phyloP scores from a whole-genome alignment of 30 jellyfish, hydroid and myxozoan genomes.

The Calvadosia cruxmelitensis region DNA sequence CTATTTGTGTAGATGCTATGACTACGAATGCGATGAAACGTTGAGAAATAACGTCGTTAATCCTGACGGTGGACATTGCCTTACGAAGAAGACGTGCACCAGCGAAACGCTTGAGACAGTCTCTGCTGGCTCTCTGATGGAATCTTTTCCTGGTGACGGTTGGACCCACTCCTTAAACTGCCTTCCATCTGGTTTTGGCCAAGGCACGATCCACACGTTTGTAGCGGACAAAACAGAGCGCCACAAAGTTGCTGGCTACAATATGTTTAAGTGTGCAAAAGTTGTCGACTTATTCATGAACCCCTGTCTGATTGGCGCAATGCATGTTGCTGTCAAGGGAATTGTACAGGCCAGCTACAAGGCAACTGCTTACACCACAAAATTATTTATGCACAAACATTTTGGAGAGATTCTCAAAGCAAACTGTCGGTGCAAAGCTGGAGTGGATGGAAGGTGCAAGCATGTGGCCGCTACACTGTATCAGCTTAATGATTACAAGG shows the following conservation, averaged over 20 bases:
- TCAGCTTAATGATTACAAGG: not conserved
- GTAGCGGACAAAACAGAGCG: not conserved
- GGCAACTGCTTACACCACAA: not conserved
- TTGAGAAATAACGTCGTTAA: no score
- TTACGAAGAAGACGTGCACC: no score
- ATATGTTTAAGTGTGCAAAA: not conserved
- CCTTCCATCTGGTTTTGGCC: not conserved
- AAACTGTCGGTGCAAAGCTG: not conserved
- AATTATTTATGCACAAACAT: no score
- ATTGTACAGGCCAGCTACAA: not conserved
- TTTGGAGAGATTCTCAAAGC: not conserved
- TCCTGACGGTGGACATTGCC: no score
- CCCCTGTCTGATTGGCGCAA: not conserved
- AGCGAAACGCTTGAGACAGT: no score
- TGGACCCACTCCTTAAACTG: not conserved
- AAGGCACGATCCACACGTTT: not conserved
- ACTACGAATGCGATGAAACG: no score
- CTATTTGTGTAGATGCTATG: no score
- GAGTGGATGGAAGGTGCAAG: not conserved
- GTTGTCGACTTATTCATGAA: not conserved
- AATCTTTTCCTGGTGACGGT: not conserved
- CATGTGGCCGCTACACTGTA: not conserved
- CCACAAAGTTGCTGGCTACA: not conserved
- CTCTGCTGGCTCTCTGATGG: no score
- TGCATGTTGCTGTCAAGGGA: not conserved